Evolutionary conservation across 2,113 vertebrate genomes (phyloP).

Genomic region (Myotis davidii): DNA sequence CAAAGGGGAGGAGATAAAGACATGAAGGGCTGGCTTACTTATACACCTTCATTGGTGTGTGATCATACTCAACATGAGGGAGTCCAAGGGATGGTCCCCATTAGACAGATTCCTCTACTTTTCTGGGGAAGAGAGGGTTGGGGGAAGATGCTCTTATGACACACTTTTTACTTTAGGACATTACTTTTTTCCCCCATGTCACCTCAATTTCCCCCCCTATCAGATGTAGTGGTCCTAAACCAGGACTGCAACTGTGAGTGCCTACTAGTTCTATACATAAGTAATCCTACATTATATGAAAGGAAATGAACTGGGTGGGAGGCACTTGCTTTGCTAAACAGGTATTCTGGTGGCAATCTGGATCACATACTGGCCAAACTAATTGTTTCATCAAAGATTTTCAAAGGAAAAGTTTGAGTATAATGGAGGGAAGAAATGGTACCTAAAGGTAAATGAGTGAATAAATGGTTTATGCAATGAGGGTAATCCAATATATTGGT

Average conservation of each 20-base stretch:
- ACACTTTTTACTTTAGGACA: background rate
- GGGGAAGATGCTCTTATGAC: background rate
- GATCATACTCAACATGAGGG: background rate
- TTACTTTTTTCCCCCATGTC: background rate
- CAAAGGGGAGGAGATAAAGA: background rate
- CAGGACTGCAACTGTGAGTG: background rate
- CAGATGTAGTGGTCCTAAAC: background rate
- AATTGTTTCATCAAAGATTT: background rate
- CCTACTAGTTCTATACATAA: background rate
- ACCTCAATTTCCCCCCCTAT: background rate
- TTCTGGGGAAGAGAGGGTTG: background rate
- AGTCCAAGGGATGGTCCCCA: background rate
- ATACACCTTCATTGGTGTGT: background rate
- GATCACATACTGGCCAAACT: background rate
- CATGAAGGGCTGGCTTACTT: background rate
- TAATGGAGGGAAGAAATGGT: constrained; percentile 20
- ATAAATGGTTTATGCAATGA: background rate
- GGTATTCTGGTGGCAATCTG: background rate
- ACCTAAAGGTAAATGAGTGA: constrained; percentile 25
- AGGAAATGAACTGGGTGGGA: background rate
- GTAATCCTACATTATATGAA: background rate
- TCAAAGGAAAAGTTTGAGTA: constrained; percentile 18
- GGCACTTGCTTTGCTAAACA: background rate
- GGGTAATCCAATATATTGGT: background rate
- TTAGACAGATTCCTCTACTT: background rate